Conservation (phyloP, 2,113 vertebrate species). For the Poecile atricapillus region DNA sequence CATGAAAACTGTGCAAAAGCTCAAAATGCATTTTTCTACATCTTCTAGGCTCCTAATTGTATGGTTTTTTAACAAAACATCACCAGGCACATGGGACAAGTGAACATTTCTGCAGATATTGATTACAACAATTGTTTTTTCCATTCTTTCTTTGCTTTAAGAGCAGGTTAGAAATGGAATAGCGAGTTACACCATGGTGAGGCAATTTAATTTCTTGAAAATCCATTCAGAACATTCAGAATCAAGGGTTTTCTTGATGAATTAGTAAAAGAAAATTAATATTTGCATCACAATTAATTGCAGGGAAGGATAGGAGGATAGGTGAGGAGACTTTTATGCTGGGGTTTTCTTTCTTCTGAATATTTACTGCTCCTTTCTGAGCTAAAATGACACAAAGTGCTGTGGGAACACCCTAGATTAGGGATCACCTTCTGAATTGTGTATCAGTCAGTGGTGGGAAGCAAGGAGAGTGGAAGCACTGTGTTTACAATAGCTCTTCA, state of each 20-base stretch:
- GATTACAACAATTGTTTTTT: background rate
- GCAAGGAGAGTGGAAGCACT: background rate
- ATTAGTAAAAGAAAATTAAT: background rate
- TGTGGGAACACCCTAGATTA: background rate
- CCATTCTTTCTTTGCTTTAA: background rate
- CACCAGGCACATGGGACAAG: background rate
- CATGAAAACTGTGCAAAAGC: background rate
- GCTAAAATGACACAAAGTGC: background rate
- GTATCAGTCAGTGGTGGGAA: background rate
- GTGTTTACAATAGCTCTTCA: background rate
- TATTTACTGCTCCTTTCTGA: background rate
- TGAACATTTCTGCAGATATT: background rate
- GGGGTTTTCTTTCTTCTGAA: background rate
- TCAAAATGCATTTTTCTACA: background rate
- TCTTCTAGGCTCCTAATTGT: background rate
- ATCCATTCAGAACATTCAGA: background rate
- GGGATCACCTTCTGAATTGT: background rate
- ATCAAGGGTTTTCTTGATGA: background rate
- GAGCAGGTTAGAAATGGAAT: background rate
- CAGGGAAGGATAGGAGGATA: background rate
- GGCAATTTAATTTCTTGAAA: slow-evolving; percentile 4
- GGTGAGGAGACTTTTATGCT: background rate
- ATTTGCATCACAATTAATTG: background rate
- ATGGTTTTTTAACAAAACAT: slow-evolving; percentile 2
- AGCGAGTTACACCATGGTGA: background rate